phyloP scores from a whole-genome alignment of 2,797 vertebrate species.

The Luscinia megarhynchos region DNA sequence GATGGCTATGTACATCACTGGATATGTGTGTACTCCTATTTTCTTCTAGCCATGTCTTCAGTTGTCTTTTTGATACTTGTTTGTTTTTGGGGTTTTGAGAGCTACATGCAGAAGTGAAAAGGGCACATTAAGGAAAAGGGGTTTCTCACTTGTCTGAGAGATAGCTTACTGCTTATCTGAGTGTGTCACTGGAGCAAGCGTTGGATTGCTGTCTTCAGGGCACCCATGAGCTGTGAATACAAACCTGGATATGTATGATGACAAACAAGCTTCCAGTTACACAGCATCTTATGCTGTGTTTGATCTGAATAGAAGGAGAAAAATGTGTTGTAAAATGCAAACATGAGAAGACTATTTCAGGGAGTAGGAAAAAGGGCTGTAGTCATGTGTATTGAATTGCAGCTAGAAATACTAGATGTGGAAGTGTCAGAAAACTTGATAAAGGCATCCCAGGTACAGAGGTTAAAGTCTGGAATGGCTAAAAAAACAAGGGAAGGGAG shows the following conservation, averaged over 20 bases:
- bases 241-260: not conserved
- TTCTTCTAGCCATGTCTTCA: not conserved
- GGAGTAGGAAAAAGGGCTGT: not conserved
- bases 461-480: not conserved
- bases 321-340: not conserved
- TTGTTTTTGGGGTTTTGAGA: not conserved
- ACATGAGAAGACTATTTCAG: not conserved
- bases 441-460: not conserved
- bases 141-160: conserved; percentile 13
- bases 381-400: not conserved
- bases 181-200: not conserved
- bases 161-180: not conserved
- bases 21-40: not conserved
- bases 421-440: not conserved
- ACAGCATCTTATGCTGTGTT: not conserved
- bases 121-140: conserved; percentile 6
- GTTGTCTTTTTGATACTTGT: not conserved
- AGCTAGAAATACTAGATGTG: not conserved
- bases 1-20: not conserved
- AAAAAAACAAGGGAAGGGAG: not conserved
- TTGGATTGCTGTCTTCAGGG: not conserved
- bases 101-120: conserved; percentile 4
- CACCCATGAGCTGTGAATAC: not conserved
- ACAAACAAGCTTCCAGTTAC: not conserved
- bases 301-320: not conserved